Base-by-base conservation (phyloP, 1,140 invertebrate species). In the Gerris buenoi region DNA sequence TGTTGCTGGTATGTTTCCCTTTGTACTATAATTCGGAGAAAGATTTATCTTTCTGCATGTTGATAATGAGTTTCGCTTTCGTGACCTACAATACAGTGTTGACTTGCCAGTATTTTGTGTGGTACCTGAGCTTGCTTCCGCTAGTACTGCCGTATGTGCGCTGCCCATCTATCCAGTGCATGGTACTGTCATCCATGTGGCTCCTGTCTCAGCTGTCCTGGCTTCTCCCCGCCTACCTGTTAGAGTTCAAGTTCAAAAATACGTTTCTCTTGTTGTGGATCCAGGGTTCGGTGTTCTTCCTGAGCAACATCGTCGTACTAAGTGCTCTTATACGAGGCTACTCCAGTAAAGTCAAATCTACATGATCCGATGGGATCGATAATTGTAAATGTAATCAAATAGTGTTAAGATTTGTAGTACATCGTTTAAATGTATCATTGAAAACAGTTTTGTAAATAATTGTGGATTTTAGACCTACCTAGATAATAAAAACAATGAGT, bases 31-130 rank as follows among this genome's bases (percentile, higher is more conserved):
- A 82, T 3, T 82, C 80, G 56, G 79, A 80, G 1, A 80, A 84
- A 27, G 85, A 90, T 23, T 78, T 97, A 59, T 81, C 88, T 1
- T 94, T 98, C 77, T 87, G 87, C 27, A 81, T 96, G 67, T 92
- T 98, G 69, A 77, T 86, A 0, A 85, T 92, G 73, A 89, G 94
- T 0, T 89, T 93, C 70, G 83, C 90, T 1, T 87, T 98, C 74
- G 97, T 99, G 0, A 87, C 87, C 2, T 96, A 92, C 72, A 99
- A 99, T 79, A 92, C 94, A 75, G 96, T 99, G 0, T 84, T 95
- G 69, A 99, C 97, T 14, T 95, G 93, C 22, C 95, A 99, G 79
- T 99, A 98, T 77, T 98, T 98, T 73, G 81, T 98, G 46, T 98
- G 97, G 96, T 97, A 95, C 75, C 76, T 98, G 33, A 89, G 89